Percentiles rank a stretch among this genome's conserved stretches.
Conservation (phyloP, 1,140 invertebrate species). For the Lepidurus couesii region DNA sequence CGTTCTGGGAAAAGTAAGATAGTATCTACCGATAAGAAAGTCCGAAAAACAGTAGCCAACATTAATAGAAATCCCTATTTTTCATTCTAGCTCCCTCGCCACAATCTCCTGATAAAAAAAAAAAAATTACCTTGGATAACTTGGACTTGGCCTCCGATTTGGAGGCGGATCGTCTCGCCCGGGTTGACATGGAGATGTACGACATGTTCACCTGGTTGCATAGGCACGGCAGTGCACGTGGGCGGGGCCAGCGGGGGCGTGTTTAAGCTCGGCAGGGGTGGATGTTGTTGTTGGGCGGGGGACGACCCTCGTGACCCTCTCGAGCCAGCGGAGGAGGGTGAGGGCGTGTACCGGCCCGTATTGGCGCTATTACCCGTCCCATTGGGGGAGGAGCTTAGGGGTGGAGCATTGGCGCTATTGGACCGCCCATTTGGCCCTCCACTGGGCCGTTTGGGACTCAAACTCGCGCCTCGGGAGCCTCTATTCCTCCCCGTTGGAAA, state of each 20-base stretch:
- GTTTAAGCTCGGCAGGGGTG: conserved; percentile 44
- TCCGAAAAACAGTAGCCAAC: too few relatives aligned
- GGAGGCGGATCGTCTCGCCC: conserved; percentile 60
- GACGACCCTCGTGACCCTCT: conserved; percentile 30
- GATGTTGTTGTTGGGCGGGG: neutral
- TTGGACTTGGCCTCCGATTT: conserved; percentile 59
- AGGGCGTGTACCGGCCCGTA: conserved; percentile 31
- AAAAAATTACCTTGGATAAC: conserved; percentile 55
- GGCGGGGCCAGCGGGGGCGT: conserved; percentile 33
- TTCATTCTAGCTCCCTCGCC: too few relatives aligned
- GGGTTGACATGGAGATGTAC: conserved; percentile 64
- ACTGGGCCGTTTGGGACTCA: conserved; percentile 33
- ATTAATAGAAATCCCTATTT: too few relatives aligned
- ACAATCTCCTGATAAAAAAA: conserved; percentile 21
- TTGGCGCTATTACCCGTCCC: conserved; percentile 31
- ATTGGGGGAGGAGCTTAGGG: conserved; percentile 43
- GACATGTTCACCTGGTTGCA: conserved; percentile 49
- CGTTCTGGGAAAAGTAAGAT: too few relatives aligned
- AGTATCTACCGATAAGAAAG: too few relatives aligned
- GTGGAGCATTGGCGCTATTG: conserved; percentile 38
- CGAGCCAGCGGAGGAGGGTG: conserved; percentile 29
- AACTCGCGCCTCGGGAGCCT: conserved; percentile 24
- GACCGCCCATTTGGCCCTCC: conserved; percentile 4
- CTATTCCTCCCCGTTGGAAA: neutral
- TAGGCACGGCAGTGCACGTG: conserved; percentile 37